phyloP scores from a whole-genome alignment of 2,888 invertebrate species.

The Helicoverpa assulta region DNA sequence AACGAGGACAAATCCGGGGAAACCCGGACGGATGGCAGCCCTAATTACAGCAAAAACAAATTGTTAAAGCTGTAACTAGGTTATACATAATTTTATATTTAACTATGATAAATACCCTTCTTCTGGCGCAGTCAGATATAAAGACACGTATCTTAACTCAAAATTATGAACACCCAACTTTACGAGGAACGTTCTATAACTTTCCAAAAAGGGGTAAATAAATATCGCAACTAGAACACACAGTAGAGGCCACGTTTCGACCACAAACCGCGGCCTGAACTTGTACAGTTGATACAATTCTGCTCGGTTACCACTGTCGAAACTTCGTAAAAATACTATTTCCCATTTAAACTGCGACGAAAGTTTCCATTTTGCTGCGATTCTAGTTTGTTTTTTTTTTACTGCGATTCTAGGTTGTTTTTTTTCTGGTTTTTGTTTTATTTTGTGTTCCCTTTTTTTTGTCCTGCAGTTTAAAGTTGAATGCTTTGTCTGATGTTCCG shows the following conservation, averaged over 20 bases:
- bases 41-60: no score
- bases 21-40: no score
- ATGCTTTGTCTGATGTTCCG: slow-evolving; percentile 23
- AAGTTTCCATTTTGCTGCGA: slow-evolving; percentile 49
- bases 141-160: background rate
- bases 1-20: no score
- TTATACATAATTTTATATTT: no score
- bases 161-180: no score
- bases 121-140: no score
- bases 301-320: slow-evolving; percentile 55
- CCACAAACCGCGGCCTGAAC: slow-evolving; percentile 61
- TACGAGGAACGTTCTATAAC: background rate
- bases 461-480: slow-evolving; percentile 4
- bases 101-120: no score
- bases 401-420: no score
- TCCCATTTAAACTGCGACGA: slow-evolving; percentile 57
- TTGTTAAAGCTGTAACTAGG: no score
- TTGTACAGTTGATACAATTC: slow-evolving; percentile 63
- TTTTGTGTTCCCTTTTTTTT: slow-evolving; percentile 9
- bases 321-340: slow-evolving; percentile 67
- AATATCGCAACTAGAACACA: slow-evolving; percentile 31
- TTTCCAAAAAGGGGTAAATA: slow-evolving; percentile 2
- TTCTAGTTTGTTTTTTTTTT: slow-evolving; percentile 15
- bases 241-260: slow-evolving; percentile 35
- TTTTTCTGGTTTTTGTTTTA: slow-evolving; percentile 1